Base-by-base conservation (phyloP, 1,140 invertebrate genomes). In the Glomeris maerens region DNA sequence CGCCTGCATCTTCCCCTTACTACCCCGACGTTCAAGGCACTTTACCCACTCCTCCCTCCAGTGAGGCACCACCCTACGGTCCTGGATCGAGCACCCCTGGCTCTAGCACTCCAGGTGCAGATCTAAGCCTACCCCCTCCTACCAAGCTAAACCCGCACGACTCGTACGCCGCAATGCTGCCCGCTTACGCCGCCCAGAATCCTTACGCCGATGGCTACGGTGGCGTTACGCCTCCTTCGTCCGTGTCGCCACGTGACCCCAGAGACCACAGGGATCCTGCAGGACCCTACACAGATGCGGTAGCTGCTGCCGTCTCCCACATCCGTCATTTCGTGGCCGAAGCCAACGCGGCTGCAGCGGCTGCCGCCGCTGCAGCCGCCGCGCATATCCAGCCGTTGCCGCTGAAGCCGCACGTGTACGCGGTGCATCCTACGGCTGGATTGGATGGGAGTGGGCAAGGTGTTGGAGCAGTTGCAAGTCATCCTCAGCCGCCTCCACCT, bases 191-290 rank as follows among this genome's bases (percentile, higher is more conserved):
- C 57, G 59, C 47, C 31, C n/a, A n/a, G n/a, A n/a, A n/a, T n/a
- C n/a, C n/a, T n/a, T 53, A 22, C 47, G 49, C 56, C 47, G 70
- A 72, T 20, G 63, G 67, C 27, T 66, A 70, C 49, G 86, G 87
- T 25, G 87, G 89, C 14, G 93, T 94, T 83, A 94, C 90, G 1
- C 91, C 90, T 40, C 90, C 91, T 10, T 88, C 87, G 0, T 93
- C 88, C 1, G 89, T 94, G 0, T 94, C 90, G 5, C 91, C 91
- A 0, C 74, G 87, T 41, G 88, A 92, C 59, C n/a, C n/a, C n/a
- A 90, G 86, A 63, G 79, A 81, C 29, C 55, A 60, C 13, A 57
- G 62, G 7, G 63, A 62, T 78, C 78, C 57, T 77, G 71, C 75
- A n/a, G 31, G 31, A 36, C 66, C 72, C 26, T 75, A 73, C 51